Evolutionary conservation across 2,888 invertebrate genomes (phyloP).

Genomic region (Argynnis bischoffii): DNA sequence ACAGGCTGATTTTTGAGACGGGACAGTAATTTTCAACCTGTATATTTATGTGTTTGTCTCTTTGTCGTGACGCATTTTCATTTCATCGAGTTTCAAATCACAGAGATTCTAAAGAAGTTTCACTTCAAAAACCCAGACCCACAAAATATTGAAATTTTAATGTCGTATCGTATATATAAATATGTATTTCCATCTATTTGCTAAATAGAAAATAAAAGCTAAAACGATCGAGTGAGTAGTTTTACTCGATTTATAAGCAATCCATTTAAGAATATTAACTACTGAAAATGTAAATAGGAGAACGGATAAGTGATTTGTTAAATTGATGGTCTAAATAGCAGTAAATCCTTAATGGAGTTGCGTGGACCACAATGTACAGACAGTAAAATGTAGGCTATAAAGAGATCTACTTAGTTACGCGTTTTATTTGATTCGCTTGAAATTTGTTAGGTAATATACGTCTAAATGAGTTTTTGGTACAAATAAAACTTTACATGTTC

Average conservation of each 20-base stretch:
- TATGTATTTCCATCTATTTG: not conserved
- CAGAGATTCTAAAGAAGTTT: too few species aligned
- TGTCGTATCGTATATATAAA: too few species aligned
- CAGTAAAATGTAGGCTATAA: constrained; percentile 32
- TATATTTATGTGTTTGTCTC: too few species aligned
- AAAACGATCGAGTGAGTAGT: not conserved
- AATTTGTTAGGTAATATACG: constrained; percentile 2
- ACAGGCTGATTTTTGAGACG: too few species aligned
- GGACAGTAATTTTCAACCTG: too few species aligned
- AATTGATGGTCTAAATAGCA: constrained; percentile 37
- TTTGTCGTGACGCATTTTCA: too few species aligned
- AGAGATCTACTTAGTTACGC: constrained; percentile 31
- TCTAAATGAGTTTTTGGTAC: not conserved
- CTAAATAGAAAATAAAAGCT: too few species aligned
- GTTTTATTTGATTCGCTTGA: constrained; percentile 20
- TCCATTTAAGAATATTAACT: constrained; percentile 23
- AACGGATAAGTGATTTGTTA: constrained; percentile 32
- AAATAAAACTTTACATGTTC: not conserved
- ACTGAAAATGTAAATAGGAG: constrained; percentile 33
- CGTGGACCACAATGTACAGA: constrained; percentile 35
- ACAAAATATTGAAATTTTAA: too few species aligned
- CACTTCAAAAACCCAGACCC: too few species aligned
- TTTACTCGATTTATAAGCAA: not conserved
- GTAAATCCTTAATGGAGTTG: constrained; percentile 39
- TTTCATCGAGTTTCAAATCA: too few species aligned